Base-by-base conservation (phyloP, 1,140 invertebrate genomes). In the Zaprionus lachaisei region DNA sequence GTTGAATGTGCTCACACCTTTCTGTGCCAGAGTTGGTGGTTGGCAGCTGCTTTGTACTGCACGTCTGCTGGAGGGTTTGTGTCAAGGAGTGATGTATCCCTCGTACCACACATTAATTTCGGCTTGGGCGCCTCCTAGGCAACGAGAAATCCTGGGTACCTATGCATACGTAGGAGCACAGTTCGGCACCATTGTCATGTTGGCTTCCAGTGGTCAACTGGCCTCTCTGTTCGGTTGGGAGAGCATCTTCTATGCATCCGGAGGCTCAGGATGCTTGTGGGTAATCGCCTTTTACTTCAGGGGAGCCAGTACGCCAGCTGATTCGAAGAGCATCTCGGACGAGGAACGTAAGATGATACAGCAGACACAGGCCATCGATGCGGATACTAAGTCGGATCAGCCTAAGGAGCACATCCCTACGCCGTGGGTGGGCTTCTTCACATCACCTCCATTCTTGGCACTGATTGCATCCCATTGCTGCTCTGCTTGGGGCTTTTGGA, bases 401-500 rank as follows among this genome's bases (percentile, higher is more conserved):
- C 51, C 65, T 6, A 37, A 60, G 38, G 28, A 82, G 93, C 51
- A 74, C 5, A 4, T 81, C 44, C 62, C 78, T 4, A 74, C 83
- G 44, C 72, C 97, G 96, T 31, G 98, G 97, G 96, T 94, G 90
- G 66, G 92, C 94, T 51, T 97, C 98, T 93, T 96, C 0, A 96
- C 94, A 0, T 97, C 97, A 2, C 67, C 95, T 4, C 96, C 98
- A 1, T 95, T 99, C 76, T 97, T 96, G 96, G 96, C 97, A 0
- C 93, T 98, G 12, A 94, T 97, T 17, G 93, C 97, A 1, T 95
- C 95, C 0, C 97, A 99, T 87, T 96, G 96, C 84, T 95, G 97
- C 0, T 96, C 98, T 82, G 98, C 97, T 89, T 99, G 98, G 98
- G 98, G 97, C 1, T 98, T 97, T 92, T 99, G 98, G 94, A 98